Evolutionary conservation across 2,888 invertebrate genomes (phyloP), one percentile per base, ranked within the genome.

Genomic region (Morpho achilles): DNA sequence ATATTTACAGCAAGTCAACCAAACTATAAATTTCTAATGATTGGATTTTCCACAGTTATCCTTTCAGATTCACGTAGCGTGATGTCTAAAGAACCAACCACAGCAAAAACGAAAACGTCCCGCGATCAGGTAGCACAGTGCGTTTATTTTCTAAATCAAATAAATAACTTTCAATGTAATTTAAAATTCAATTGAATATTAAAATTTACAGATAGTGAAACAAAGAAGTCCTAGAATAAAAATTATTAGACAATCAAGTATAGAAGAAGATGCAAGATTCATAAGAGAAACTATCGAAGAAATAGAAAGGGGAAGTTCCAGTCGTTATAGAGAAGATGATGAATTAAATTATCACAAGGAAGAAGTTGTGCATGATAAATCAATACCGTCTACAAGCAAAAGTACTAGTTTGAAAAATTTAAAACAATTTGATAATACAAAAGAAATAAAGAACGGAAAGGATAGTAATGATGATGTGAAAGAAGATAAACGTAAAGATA

Each of bases 241-340:
- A 65, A 71, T 88, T 40, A 72, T 68, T n/a, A 74, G 87, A 57
- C 89, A 89, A 62, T 75, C 81, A 2, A 90, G 91, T 54, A 82
- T 88, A 63, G 90, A 90, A 74, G 89, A 89, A 74, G 90, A 90
- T 58, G 90, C 90, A 0, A 79, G 81, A 64, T 87, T 88, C 60
- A 90, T 89, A 9, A 80, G 88, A 67, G 82, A 87, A 76, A 83
- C 90, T 5, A 90, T 90, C 61, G 86, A 88, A 78, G 89, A 89
- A 80, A 84, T 90, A 65, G 89, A 87, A 76, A 79, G 88, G 71
- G 84, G 80, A 8, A 84, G 86, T 65, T 81, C 85, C 39, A 77
- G 71, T 58, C 79, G 84, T 41, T 82, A 80, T 44, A 84, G 72
- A 66, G 78, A 78, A 58, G 72, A 75, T 23, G 71, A 72, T 50